Evolutionary conservation across 2,888 invertebrate genomes (phyloP).

Genomic region (Calliopum simillimum): DNA sequence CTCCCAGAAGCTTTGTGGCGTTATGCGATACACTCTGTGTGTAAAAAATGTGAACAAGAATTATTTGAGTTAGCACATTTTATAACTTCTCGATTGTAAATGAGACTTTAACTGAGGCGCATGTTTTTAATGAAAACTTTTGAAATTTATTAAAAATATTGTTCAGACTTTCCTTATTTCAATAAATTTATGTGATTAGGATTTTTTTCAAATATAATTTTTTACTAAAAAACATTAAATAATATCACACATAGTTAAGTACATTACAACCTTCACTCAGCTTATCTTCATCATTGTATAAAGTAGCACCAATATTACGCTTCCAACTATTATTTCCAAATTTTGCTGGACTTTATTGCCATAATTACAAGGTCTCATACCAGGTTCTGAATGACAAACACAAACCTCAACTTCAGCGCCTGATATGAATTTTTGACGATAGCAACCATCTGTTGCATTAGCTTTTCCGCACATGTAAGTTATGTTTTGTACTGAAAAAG

Average conservation of each 20-base stretch:
- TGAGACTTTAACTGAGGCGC: too few relatives aligned
- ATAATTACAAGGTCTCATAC: slow-evolving; percentile 68
- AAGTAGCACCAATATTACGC: neutral
- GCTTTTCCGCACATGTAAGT: slow-evolving; percentile 79
- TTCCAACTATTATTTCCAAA: neutral
- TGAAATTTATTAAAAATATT: neutral
- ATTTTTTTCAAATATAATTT: too few relatives aligned
- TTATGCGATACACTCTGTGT: too few relatives aligned
- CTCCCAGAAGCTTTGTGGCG: too few relatives aligned
- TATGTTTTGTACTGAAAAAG: slow-evolving; percentile 73
- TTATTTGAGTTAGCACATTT: too few relatives aligned
- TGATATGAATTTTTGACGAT: slow-evolving; percentile 68
- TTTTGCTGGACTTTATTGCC: slow-evolving; percentile 32
- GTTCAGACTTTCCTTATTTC: neutral
- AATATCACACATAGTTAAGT: too few relatives aligned
- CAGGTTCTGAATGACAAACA: slow-evolving; percentile 67
- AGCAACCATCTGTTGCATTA: slow-evolving; percentile 73
- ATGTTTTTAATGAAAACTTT: neutral
- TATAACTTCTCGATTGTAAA: too few relatives aligned
- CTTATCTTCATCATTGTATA: neutral
- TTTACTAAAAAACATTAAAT: too few relatives aligned
- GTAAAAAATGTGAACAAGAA: too few relatives aligned
- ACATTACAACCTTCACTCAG: neutral
- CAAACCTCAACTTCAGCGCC: slow-evolving; percentile 70
- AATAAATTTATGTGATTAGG: too few relatives aligned